Evolutionary conservation across 1,140 invertebrate genomes (phyloP), one percentile per base, ranked within the genome.

Genomic region (Aphelenchoides fujianensis): DNA sequence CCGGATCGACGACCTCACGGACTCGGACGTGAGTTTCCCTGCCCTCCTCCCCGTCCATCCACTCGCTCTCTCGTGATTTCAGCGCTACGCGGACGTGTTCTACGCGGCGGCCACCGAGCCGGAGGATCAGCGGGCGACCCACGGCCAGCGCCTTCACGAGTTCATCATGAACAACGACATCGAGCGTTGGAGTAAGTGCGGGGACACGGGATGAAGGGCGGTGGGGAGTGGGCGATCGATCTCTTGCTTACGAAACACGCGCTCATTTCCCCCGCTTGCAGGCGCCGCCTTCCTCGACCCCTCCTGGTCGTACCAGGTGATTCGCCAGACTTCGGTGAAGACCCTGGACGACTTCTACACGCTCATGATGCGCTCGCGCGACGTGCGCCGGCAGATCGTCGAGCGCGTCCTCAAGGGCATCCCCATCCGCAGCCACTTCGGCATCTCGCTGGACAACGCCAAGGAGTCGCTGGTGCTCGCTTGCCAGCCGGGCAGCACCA

Each of bases 111-210:
- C 82, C 0, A 72, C 69, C 7, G 83, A 84, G 62, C 9, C 72
- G 2, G 67, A 71, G 32, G 78, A 79, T 27, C 23, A 48, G 9
- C 41, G 83, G 67, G 74, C 64, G n/a, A 31, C 48, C 9, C 83
- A 84, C 66, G 81, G 83, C 27, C 66, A 73, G 3, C 62, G 71
- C 7, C 69, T 83, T 9, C 64, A 83, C 57, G 79, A 83, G 53
- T 83, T 83, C 69, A 82, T 83, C 32, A 74, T 83, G 79, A 75
- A 71, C 19, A 81, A 83, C 73, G 82, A 83, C 62, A 83, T 83
- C 54, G 82, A 83, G 55, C 54, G 77, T 32, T 82, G 81, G 81
- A 68, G 82, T 82, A 79, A 80, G 75, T 55, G 69, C 77, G n/a
- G n/a, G n/a, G n/a, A n/a, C n/a, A n/a, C n/a, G n/a, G n/a, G n/a